phyloP scores from a whole-genome alignment of 1,140 invertebrate genomes.

The Caenorhabditis elegans region WBcel235 BX284606.5:6052501-6053000 shows the following conservation, averaged over 20 bases:
- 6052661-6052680: no score
- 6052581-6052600: neutral
- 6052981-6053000: neutral
- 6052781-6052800: neutral
- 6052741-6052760: neutral
- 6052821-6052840: no score
- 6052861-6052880: neutral
- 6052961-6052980: neutral
- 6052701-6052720: neutral
- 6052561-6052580: neutral
- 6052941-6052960: neutral
- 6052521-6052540: neutral
- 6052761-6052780: neutral
- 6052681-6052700: neutral
- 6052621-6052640: no score
- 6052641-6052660: no score
- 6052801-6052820: neutral
- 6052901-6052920: neutral
- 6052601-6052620: no score
- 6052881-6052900: neutral
- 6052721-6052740: neutral
- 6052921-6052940: neutral
- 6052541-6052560: neutral
- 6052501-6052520: neutral
- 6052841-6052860: no score